These are phyloP conservation scores for Mionectes olivaceus DNA, from an alignment of 2,797 vertebrate genomes.

Conservation along the genomic window DNA sequence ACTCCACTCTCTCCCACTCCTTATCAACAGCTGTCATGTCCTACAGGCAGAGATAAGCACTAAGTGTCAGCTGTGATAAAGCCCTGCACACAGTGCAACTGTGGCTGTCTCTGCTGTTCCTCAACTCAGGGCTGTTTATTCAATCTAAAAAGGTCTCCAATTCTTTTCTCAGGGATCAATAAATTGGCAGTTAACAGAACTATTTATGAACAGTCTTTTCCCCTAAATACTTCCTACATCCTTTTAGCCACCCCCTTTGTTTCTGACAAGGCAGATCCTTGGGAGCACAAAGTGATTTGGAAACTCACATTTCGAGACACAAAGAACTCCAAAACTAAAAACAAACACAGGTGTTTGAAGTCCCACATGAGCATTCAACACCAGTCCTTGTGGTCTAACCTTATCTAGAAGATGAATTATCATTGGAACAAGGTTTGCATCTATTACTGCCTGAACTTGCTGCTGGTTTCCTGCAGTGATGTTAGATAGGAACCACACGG, in stretches of 20 bases:
- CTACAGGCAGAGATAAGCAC: background rate
- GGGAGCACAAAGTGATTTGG: accelerated
- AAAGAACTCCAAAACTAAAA: background rate
- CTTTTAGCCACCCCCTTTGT: background rate
- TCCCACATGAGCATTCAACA: background rate
- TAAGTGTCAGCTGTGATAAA: background rate
- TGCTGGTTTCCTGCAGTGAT: slow-evolving; percentile 99
- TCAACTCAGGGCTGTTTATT: background rate
- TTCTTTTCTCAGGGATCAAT: background rate
- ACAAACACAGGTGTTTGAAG: background rate
- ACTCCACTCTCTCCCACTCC: background rate
- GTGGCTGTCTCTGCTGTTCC: background rate
- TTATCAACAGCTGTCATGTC: background rate
- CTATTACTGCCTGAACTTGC: slow-evolving; percentile 98
- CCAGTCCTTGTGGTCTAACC: slow-evolving; percentile 73
- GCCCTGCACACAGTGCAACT: background rate
- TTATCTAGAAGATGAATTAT: slow-evolving; percentile 99
- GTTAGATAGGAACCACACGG: slow-evolving; percentile 99
- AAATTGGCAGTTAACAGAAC: background rate
- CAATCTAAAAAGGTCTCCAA: background rate
- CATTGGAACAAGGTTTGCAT: slow-evolving; percentile 97
- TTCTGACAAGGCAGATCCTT: background rate
- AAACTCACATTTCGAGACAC: background rate
- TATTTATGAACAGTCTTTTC: background rate
- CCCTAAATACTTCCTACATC: background rate